Percentiles rank a stretch among this genome's conserved stretches.
Evolutionary conservation across 2,888 invertebrate species (phyloP).

Genomic region (Aquatica leii): DNA sequence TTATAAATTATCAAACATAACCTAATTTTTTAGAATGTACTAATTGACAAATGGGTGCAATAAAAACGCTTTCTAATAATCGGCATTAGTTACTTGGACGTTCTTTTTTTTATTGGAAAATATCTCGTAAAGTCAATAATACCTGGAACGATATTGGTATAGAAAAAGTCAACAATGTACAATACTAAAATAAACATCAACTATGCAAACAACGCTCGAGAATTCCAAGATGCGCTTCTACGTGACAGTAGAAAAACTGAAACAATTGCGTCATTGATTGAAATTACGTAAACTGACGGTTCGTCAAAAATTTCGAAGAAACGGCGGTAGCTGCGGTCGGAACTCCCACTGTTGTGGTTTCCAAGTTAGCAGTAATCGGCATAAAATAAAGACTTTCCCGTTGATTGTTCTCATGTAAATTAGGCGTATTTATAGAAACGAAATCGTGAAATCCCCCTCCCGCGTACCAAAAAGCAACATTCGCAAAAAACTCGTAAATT

Average conservation of each 20-base stretch:
- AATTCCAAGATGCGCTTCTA: neutral
- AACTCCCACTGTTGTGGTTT: slow-evolving; percentile 10
- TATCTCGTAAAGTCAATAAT: slow-evolving; percentile 9
- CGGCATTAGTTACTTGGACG: too few species aligned
- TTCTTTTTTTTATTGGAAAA: neutral
- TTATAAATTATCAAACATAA: too few species aligned
- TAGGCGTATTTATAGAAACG: neutral
- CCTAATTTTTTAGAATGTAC: too few species aligned
- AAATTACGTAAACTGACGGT: slow-evolving; percentile 1
- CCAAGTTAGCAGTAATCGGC: neutral
- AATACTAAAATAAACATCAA: slow-evolving; percentile 35
- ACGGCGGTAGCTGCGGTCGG: slow-evolving; percentile 10
- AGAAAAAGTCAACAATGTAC: slow-evolving; percentile 35
- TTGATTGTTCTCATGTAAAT: neutral
- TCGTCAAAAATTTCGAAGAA: neutral
- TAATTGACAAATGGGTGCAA: too few species aligned
- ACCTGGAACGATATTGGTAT: slow-evolving; percentile 27
- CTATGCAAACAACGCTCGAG: slow-evolving; percentile 31
- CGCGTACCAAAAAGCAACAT: neutral
- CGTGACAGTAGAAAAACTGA: slow-evolving; percentile 6
- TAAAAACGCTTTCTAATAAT: too few species aligned
- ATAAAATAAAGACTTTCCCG: too few species aligned
- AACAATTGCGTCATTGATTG: slow-evolving; percentile 1
- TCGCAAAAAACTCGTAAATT: neutral
- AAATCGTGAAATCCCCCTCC: too few species aligned